phyloP scores from a whole-genome alignment of 2,797 vertebrate genomes.

The Hemibagrus guttatus region DNA sequence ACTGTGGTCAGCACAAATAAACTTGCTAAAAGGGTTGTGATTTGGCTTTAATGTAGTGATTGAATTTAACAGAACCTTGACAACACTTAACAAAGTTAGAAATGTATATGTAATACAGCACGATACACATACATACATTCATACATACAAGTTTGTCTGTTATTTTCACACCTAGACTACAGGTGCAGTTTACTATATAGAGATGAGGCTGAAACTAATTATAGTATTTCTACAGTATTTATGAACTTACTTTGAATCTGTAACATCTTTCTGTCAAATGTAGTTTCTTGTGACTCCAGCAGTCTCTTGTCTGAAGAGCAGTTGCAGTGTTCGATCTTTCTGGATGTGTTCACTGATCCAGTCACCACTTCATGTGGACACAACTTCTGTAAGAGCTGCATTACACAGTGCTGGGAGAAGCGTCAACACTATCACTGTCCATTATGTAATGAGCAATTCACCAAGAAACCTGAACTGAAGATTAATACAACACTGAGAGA shows the following conservation, averaged over 20 bases:
- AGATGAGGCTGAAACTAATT: not conserved
- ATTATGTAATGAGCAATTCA: conserved; percentile 7
- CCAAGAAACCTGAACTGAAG: not conserved
- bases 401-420: not conserved
- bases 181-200: not conserved
- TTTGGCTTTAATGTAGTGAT: no score
- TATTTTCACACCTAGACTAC: not conserved
- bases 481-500: conserved; percentile 11
- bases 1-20: no score
- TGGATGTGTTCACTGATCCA: conserved; percentile 14
- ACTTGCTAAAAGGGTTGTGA: no score
- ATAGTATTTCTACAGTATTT: not conserved
- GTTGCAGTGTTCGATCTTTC: not conserved
- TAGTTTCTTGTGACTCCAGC: not conserved
- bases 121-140: no score
- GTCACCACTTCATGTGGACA: not conserved
- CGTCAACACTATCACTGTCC: not conserved
- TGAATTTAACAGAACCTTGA: no score
- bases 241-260: no score
- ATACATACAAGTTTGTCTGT: not conserved
- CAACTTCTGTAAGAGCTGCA: not conserved
- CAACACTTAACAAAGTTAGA: no score
- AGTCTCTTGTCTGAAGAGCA: no score
- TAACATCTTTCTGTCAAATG: not conserved
- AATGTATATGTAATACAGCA: no score